Evolutionary conservation across 2,888 invertebrate species (phyloP).

Genomic region (Papilio elwesi): DNA sequence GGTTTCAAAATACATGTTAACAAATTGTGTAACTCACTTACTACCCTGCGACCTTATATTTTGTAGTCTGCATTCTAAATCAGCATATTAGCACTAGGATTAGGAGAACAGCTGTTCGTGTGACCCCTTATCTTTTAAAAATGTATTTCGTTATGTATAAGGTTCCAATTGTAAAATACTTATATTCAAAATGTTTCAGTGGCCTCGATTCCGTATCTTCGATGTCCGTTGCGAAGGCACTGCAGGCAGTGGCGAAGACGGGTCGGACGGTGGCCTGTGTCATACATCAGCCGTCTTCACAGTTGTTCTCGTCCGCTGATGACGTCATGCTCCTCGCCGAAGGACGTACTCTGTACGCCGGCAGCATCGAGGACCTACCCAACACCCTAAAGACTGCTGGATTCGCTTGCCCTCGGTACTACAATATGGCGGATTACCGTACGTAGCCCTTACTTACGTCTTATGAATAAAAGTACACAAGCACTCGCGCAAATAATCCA

Average conservation of each 20-base stretch:
- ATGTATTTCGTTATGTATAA: background rate
- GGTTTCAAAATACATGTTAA: too few species aligned
- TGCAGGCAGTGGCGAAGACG: conserved; percentile 85
- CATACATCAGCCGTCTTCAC: conserved; percentile 92
- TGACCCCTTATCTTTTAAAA: too few species aligned
- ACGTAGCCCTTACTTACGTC: conserved; percentile 52
- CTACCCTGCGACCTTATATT: too few species aligned
- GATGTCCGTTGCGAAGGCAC: conserved; percentile 85
- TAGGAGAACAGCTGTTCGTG: too few species aligned
- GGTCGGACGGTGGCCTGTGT: conserved; percentile 90
- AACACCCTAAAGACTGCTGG: conserved; percentile 84
- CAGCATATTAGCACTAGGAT: too few species aligned
- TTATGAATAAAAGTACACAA: background rate
- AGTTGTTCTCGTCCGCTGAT: conserved; percentile 89
- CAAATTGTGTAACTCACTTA: too few species aligned
- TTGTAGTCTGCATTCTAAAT: too few species aligned
- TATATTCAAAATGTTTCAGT: conserved; percentile 61
- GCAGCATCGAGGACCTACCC: conserved; percentile 85
- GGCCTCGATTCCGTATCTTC: conserved; percentile 87
- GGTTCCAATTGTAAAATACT: background rate
- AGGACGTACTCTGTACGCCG: conserved; percentile 88
- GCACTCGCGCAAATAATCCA: too few species aligned
- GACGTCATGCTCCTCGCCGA: conserved; percentile 88
- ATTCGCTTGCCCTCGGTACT: conserved; percentile 88
- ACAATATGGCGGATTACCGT: conserved; percentile 92